These are phyloP conservation scores for Empidonax traillii DNA, from an alignment of 2,113 vertebrate species.

Conservation along the genomic window DNA sequence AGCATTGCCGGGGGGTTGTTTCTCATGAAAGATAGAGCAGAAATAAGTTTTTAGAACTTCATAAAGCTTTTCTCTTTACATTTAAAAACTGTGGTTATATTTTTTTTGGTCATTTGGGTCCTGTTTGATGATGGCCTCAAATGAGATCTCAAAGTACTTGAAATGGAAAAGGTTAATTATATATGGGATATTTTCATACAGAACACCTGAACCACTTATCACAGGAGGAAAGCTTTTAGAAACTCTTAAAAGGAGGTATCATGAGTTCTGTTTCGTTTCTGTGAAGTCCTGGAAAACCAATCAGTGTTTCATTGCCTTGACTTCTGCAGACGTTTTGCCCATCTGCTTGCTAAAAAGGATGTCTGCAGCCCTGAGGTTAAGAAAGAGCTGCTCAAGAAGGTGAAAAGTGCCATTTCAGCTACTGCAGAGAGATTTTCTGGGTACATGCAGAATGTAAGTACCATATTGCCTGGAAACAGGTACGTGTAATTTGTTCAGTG, in stretches of 20 bases:
- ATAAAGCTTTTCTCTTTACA: background rate
- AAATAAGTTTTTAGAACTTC: background rate
- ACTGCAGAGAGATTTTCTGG: constrained; percentile 98
- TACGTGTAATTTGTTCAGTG: background rate
- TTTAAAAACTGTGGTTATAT: background rate
- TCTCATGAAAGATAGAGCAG: background rate
- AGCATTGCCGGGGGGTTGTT: background rate
- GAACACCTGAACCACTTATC: background rate
- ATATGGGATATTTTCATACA: background rate
- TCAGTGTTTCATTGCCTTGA: background rate
- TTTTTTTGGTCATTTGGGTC: background rate
- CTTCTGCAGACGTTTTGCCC: constrained; percentile 88
- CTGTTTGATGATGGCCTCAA: background rate
- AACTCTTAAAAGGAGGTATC: background rate
- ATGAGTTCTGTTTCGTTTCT: background rate
- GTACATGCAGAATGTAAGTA: constrained; percentile 97
- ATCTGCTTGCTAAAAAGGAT: constrained; percentile 95
- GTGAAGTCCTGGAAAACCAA: background rate
- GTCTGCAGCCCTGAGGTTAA: constrained; percentile 92
- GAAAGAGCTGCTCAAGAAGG: constrained; percentile 93
- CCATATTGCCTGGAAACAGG: background rate
- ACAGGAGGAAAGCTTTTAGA: background rate
- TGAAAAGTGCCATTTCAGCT: constrained; percentile 97
- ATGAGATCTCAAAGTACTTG: background rate
- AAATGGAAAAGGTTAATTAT: constrained; percentile 1